Evolutionary conservation across 2,888 invertebrate species (phyloP).

Genomic region (Nephrotoma flavescens): DNA sequence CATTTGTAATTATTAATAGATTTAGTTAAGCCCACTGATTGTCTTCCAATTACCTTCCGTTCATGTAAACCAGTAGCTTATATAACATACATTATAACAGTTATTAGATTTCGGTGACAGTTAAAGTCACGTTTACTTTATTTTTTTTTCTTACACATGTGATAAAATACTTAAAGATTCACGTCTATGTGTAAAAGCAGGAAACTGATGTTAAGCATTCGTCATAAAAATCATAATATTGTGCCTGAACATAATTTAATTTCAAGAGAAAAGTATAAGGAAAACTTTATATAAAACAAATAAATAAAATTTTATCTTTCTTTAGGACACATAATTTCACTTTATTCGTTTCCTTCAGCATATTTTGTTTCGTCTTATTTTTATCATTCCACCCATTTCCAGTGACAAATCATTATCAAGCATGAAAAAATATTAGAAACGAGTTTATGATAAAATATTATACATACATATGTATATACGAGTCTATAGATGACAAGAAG

Average conservation of each 20-base stretch:
- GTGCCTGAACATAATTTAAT: neutral
- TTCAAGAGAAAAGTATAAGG: neutral
- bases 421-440: neutral
- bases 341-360: neutral
- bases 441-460: neutral
- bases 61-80: too few relatives aligned
- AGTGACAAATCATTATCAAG: neutral
- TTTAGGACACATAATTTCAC: neutral
- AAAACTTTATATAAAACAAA: neutral
- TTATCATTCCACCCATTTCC: neutral
- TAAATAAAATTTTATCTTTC: neutral
- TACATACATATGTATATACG: neutral
- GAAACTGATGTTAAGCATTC: neutral
- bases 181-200: neutral
- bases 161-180: neutral
- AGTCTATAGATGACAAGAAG: neutral
- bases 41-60: too few relatives aligned
- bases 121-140: neutral
- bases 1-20: too few relatives aligned
- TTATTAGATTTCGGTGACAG: neutral
- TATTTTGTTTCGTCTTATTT: neutral
- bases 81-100: too few relatives aligned
- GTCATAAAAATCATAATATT: neutral
- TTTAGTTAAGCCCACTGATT: too few relatives aligned
- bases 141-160: neutral